Base-by-base conservation (phyloP, 2,113 vertebrate species). In the Odobenus rosmarus region DNA sequence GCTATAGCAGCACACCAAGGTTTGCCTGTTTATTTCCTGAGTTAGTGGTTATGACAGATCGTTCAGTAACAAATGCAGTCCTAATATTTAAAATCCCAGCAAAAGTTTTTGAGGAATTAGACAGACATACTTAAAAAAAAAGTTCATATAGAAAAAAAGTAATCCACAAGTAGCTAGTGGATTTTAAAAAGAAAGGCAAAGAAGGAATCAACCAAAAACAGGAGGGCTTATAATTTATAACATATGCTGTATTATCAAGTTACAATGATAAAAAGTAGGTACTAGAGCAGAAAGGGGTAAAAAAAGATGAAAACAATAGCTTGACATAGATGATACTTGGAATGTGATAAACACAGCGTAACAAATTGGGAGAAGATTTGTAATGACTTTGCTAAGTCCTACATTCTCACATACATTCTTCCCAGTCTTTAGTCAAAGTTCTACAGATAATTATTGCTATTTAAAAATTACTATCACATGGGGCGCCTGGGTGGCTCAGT, bases 171-270 rank as follows among this genome's bases (percentile, higher is more conserved):
- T 31, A 94, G 36, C 7, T 59, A 74, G 21, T 76, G 11, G 2
- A 81, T 69, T 95, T 93, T 88, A 57, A 95, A 81, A 95, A 57
- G n/a, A 61, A 95, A 85, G 31, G n/a, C 46, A 88, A 55, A 72
- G 62, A 81, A 67, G 74, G 0, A 79, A 88, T 46, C 51, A 55
- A 21, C 14, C 21, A 80, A 12, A 46, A 93, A 87, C 16, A 95
- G 9, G 6, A 42, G 46, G 33, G 6, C 26, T 57, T 51, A 57
- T 36, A n/a, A n/a, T n/a, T 83, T 61, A 39, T 62, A 93, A 69
- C 1, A 61, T 64, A 33, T 31, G 88, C 11, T 36, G 39, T 72
- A 95, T 51, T 53, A 88, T 67, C 93, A 93, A 86, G 51, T 8
- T 7, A 93, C 18, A 85, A 72, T 24, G 76, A 93, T 24, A 80